Conservation (phyloP, 2,888 invertebrate genomes). For the Melanostoma scalare region DNA sequence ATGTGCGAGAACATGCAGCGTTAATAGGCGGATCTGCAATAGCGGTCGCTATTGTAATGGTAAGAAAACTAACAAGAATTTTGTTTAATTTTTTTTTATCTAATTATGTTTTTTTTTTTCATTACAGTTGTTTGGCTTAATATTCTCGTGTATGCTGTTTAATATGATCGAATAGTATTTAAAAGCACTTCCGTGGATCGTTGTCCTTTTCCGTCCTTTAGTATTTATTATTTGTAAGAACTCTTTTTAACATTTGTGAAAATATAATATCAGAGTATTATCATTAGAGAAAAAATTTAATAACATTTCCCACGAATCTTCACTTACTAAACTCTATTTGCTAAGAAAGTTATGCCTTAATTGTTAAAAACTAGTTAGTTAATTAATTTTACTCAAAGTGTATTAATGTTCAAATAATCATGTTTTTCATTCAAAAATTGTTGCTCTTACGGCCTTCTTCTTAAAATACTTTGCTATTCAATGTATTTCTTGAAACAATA, state of each 20-base stretch:
- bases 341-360: too few species aligned
- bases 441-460: too few species aligned
- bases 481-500: too few species aligned
- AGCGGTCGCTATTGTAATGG: slow-evolving; percentile 92
- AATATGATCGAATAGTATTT: slow-evolving; percentile 88
- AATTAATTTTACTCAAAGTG: too few species aligned
- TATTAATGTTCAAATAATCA: too few species aligned
- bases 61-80: slow-evolving; percentile 80
- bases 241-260: not conserved
- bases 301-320: too few species aligned
- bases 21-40: slow-evolving; percentile 92
- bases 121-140: slow-evolving; percentile 89
- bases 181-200: not conserved
- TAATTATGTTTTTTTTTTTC: slow-evolving; percentile 81
- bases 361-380: too few species aligned
- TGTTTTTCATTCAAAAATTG: too few species aligned
- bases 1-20: slow-evolving; percentile 89
- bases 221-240: slow-evolving; percentile 10
- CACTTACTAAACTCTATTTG: too few species aligned
- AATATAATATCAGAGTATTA: slow-evolving; percentile 1
- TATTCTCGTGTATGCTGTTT: slow-evolving; percentile 92
- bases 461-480: too few species aligned
- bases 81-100: slow-evolving; percentile 14
- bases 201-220: slow-evolving; percentile 18
- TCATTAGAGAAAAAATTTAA: too few species aligned